Evolutionary conservation across 1,140 invertebrate species (phyloP).

Genomic region (Leptinotarsa lineolata): DNA sequence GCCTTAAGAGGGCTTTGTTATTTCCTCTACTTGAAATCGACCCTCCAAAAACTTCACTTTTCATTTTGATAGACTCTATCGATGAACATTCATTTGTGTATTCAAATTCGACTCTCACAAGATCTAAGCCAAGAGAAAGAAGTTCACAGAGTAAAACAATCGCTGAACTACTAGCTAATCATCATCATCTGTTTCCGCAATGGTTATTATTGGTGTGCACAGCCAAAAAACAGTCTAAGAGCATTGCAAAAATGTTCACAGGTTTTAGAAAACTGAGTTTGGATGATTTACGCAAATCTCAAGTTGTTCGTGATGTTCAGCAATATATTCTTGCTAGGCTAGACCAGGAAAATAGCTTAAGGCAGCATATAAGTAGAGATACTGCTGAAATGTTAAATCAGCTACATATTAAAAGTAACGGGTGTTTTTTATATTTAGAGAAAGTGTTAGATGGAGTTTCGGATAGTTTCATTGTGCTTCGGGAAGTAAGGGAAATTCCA

Average conservation of each 20-base stretch:
- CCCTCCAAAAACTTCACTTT: conserved; percentile 79
- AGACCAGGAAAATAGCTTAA: conserved; percentile 79
- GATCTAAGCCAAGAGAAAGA: conserved; percentile 57
- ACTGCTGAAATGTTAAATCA: conserved; percentile 95
- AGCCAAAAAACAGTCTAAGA: conserved; percentile 82
- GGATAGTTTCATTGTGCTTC: conserved; percentile 88
- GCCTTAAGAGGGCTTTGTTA: conserved; percentile 84
- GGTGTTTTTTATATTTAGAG: conserved; percentile 92
- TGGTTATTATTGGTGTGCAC: conserved; percentile 93
- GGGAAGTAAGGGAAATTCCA: conserved; percentile 86
- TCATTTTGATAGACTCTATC: conserved; percentile 89
- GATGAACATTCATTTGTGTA: conserved; percentile 70
- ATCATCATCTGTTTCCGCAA: conserved; percentile 90
- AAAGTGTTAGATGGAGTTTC: conserved; percentile 91
- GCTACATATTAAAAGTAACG: conserved; percentile 94
- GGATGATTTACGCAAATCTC: conserved; percentile 87
- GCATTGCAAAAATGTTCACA: conserved; percentile 88
- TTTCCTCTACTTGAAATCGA: conserved; percentile 85
- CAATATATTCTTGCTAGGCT: conserved; percentile 91
- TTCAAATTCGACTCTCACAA: conserved; percentile 55
- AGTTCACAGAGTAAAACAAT: conserved; percentile 71
- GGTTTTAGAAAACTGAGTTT: conserved; percentile 92
- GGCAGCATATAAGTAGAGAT: conserved; percentile 79
- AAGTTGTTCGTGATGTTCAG: conserved; percentile 89
- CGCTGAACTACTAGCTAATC: conserved; percentile 82